A percentile compares a stretch with the other conserved stretches of the same genome.
Conservation (phyloP, 1,140 invertebrate genomes). For the Eurosta solidaginis region DNA sequence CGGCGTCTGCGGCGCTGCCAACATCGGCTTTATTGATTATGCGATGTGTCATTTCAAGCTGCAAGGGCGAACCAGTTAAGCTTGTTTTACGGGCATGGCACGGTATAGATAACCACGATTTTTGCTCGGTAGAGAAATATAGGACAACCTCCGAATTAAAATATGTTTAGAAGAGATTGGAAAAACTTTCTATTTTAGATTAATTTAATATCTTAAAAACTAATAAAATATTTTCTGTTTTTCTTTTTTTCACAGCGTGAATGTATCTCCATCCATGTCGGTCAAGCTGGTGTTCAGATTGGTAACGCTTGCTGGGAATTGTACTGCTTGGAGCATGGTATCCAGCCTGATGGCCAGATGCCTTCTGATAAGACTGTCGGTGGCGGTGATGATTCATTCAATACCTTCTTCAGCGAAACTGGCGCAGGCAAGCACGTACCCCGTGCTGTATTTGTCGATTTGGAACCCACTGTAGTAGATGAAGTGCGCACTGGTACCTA, state of each 20-base stretch:
- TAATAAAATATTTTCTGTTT: background rate
- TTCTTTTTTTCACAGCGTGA: constrained; percentile 67
- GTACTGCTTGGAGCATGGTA: constrained; percentile 88
- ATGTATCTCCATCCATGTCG: constrained; percentile 86
- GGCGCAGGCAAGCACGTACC: constrained; percentile 76
- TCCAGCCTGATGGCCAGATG: constrained; percentile 86
- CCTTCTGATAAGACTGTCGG: constrained; percentile 74
- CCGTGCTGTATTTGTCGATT: constrained; percentile 68
- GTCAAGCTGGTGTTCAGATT: constrained; percentile 88
- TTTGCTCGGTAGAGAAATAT: background rate
- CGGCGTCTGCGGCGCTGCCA: background rate
- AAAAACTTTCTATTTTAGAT: background rate
- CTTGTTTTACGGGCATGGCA: too few species aligned
- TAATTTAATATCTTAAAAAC: background rate
- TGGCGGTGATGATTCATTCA: constrained; percentile 77
- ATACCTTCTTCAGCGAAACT: constrained; percentile 84
- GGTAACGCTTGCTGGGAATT: constrained; percentile 87
- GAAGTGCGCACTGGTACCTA: constrained; percentile 75
- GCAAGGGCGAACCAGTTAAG: background rate
- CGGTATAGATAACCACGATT: background rate
- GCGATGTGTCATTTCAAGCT: background rate
- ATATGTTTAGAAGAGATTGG: background rate
- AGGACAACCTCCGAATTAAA: background rate
- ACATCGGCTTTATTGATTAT: background rate
- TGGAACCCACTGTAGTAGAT: constrained; percentile 80